Base-by-base conservation (phyloP, 2,888 invertebrate genomes). In the Harpalus rufipes region DNA sequence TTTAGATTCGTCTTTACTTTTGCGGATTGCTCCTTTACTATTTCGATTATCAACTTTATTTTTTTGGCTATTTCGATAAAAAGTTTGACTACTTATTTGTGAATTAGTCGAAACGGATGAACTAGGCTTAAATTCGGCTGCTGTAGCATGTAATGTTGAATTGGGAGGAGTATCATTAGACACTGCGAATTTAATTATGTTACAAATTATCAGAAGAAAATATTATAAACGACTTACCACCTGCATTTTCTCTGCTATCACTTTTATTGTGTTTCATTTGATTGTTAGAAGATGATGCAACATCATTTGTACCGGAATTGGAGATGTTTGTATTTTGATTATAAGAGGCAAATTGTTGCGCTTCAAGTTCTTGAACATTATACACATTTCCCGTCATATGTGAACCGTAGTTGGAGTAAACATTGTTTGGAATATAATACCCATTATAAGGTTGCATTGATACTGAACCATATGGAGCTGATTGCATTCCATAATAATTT, bases 91-190 rank as follows among this genome's bases (percentile, higher is more conserved):
- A 63, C 63, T 58, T 74, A 83, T 83, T 79, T 79, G 32, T 10
- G 79, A 87, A 89, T 90, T 80, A 88, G 87, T 82, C 89, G 88
- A 86, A 89, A 88, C 86, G 86, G 89, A 88, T 87, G 88, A 87
- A 89, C 92, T 93, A 85, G 93, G 93, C 86, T 93, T 91, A 91
- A 94, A 93, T 89, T 94, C 94, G 86, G 90, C 92, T 18, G 93
- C 94, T 65, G 92, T 93, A 12, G 93, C 90, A 84, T 93, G 93
- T 61, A 94, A 90, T 87, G 92, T 93, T 56, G 93, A 93, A 87
- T 91, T 91, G 79, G 32, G 21, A 32, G 59, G 7, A 12, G 68
- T 21, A 10, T 78, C 58, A 25, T 25, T 78, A 14, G 84, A 14
- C n/a, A 14, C 84, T 84, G 25, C 56, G 16, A 56, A 44, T 32